A percentile compares a stretch with the other conserved stretches of the same genome.
phyloP scores from a whole-genome alignment of 2,113 vertebrate species.

The Nyctibius bracteatus region DNA sequence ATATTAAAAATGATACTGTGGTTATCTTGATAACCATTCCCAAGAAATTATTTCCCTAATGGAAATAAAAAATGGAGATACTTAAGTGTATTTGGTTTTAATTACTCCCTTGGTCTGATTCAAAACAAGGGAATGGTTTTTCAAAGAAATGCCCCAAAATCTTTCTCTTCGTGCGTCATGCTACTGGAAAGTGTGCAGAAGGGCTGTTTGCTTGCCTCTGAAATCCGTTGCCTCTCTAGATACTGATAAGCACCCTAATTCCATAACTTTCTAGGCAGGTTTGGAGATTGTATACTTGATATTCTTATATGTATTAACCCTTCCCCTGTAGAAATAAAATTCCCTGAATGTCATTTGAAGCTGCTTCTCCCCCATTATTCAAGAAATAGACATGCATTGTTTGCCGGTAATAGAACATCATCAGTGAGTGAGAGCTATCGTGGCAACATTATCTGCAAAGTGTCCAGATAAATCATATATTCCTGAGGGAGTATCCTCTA shows the following conservation, averaged over 20 bases:
- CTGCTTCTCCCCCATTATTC: not conserved
- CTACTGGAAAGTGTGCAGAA: not conserved
- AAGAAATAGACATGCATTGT: not conserved
- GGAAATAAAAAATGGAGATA: not conserved
- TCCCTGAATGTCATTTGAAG: not conserved
- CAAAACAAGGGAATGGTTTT: not conserved
- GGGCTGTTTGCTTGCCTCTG: not conserved
- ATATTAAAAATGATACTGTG: not conserved
- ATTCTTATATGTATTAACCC: not conserved
- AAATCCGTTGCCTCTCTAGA: not conserved
- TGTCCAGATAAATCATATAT: not conserved
- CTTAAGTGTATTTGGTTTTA: not conserved
- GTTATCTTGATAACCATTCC: not conserved
- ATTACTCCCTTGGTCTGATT: not conserved
- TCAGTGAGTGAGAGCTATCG: not conserved
- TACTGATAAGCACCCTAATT: not conserved
- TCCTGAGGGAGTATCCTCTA: not conserved
- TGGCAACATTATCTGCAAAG: not conserved
- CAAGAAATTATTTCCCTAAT: not conserved
- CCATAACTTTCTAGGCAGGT: not conserved
- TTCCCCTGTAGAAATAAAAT: not conserved
- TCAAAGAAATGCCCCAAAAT: not conserved
- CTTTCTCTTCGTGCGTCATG: not conserved
- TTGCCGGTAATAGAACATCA: not conserved
- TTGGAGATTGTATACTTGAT: not conserved